These are phyloP conservation scores for Nephrotoma guestfalica DNA, from an alignment of 2,888 invertebrate genomes.

Conservation along the genomic window DNA sequence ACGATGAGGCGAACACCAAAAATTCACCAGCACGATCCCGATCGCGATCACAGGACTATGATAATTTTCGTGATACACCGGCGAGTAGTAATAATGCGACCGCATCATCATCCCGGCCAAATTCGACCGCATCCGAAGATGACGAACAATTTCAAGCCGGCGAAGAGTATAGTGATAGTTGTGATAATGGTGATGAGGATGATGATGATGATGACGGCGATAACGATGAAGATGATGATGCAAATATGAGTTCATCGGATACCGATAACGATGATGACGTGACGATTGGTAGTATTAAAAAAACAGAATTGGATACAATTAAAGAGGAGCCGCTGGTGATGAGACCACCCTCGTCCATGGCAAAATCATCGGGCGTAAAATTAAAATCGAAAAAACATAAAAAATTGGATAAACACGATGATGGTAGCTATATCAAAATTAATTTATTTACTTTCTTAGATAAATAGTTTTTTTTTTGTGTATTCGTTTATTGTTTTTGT, in stretches of 20 bases:
- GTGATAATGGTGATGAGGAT: background rate
- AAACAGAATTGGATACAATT: background rate
- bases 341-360: background rate
- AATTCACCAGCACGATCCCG: background rate
- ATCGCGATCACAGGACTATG: background rate
- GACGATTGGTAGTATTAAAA: background rate
- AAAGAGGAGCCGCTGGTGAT: background rate
- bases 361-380: background rate
- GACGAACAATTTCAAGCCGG: background rate
- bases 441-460: background rate
- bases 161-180: background rate
- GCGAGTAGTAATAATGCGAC: background rate
- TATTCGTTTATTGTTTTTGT: background rate
- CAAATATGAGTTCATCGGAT: background rate
- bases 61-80: background rate
- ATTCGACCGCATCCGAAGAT: background rate
- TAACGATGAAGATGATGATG: background rate
- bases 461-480: background rate
- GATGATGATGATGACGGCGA: background rate
- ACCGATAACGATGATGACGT: background rate
- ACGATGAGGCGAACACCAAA: background rate
- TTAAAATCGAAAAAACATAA: background rate
- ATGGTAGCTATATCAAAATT: background rate
- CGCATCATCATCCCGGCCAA: background rate
- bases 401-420: background rate